Conservation (phyloP, 2,888 invertebrate genomes). For the Calameuta pallipes region DNA sequence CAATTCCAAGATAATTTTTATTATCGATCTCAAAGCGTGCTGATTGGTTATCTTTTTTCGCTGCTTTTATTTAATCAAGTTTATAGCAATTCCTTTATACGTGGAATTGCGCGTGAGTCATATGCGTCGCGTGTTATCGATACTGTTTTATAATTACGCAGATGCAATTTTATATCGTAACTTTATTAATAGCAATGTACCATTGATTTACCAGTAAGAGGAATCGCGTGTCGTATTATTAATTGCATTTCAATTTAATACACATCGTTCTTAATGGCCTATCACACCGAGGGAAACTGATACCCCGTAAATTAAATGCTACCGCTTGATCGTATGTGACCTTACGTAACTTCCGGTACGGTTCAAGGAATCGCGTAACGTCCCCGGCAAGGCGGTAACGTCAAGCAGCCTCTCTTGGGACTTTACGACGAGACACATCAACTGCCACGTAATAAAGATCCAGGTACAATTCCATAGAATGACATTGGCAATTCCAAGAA, state of each 20-base stretch:
- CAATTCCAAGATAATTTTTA: conserved; percentile 33
- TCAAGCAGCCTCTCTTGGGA: conserved; percentile 13
- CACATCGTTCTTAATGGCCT: not conserved
- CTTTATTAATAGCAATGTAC: not conserved
- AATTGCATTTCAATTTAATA: not conserved
- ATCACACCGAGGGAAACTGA: not conserved
- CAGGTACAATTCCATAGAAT: conserved; percentile 33
- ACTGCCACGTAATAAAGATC: conserved; percentile 43
- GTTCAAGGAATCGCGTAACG: not conserved
- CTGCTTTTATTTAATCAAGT: no score
- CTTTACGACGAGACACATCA: conserved; percentile 34
- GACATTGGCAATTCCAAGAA: conserved; percentile 30
- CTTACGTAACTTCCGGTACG: not conserved
- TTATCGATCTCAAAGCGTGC: no score
- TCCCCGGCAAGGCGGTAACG: not conserved
- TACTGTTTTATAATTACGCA: not conserved
- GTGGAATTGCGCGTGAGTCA: no score
- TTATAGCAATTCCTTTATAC: no score
- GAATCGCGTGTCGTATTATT: not conserved
- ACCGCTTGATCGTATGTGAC: not conserved
- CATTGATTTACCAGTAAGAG: not conserved
- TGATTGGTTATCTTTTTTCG: no score
- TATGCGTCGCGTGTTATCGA: no score
- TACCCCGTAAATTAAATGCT: not conserved
- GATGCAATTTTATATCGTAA: not conserved